Evolutionary conservation across 2,797 vertebrate species (phyloP).

Genomic region (Mycteria americana): DNA sequence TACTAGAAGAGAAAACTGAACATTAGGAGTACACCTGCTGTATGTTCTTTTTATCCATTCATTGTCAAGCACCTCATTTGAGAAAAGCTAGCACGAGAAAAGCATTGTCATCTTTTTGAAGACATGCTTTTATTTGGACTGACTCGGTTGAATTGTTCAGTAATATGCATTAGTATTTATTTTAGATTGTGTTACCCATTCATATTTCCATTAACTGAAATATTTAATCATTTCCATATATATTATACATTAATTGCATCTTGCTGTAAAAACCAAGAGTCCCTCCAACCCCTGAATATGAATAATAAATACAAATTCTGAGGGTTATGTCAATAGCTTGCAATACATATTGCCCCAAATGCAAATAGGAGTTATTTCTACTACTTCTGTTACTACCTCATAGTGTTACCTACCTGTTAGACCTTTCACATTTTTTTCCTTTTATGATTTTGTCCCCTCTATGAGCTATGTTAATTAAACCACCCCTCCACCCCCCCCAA

Average conservation of each 20-base stretch:
- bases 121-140: not conserved
- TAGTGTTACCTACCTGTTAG: not conserved
- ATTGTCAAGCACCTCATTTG: not conserved
- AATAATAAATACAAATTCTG: not conserved
- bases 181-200: not conserved
- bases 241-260: not conserved
- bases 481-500: not conserved
- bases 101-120: not conserved
- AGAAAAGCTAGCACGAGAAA: not conserved
- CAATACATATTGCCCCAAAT: not conserved
- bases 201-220: not conserved
- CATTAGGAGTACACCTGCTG: not conserved
- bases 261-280: not conserved
- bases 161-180: not conserved
- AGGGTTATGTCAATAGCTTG: not conserved
- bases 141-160: not conserved
- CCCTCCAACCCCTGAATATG: not conserved
- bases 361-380: not conserved
- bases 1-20: not conserved
- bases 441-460: not conserved
- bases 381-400: not conserved
- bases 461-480: not conserved
- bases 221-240: not conserved
- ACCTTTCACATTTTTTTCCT: not conserved
- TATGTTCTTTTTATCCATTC: not conserved